phyloP scores from a whole-genome alignment of 2,888 invertebrate species.

The Acanthosoma haemorrhoidale region DNA sequence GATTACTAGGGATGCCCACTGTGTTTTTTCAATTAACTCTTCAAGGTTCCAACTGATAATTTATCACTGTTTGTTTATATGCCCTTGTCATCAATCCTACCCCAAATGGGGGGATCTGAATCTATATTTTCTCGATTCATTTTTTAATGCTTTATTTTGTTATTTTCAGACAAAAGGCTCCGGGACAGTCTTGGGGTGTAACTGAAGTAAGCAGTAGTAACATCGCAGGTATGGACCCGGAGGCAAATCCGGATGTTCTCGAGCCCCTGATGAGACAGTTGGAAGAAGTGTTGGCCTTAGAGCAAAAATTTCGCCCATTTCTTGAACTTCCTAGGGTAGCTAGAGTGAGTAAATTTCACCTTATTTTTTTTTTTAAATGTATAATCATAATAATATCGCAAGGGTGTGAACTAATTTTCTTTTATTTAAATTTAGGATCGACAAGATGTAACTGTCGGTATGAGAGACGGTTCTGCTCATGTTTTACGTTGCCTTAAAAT shows the following conservation, averaged over 20 bases:
- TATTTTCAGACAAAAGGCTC: background rate
- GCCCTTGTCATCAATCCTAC: no score
- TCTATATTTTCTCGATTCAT: no score
- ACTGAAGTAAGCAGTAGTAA: conserved; percentile 33
- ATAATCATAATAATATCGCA: background rate
- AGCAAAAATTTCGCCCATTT: conserved; percentile 65
- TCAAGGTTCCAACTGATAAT: no score
- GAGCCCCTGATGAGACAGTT: conserved; percentile 52
- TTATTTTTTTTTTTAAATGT: background rate
- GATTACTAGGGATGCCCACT: no score
- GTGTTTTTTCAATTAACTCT: no score
- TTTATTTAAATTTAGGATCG: conserved; percentile 50
- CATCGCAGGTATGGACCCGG: conserved; percentile 40
- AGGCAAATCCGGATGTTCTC: conserved; percentile 38
- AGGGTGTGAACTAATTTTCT: background rate
- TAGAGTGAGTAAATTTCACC: conserved; percentile 50
- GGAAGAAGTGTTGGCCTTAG: conserved; percentile 63
- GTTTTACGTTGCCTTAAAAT: conserved; percentile 75
- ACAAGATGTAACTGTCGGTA: conserved; percentile 68
- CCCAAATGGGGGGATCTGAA: no score
- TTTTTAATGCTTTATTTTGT: no score
- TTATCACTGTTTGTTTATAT: no score
- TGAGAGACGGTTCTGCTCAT: conserved; percentile 74
- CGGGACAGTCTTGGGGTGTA: conserved; percentile 40
- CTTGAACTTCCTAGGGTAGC: conserved; percentile 59